Conservation (phyloP, 2,797 vertebrate genomes). For the Sarcophilus harrisii region DNA sequence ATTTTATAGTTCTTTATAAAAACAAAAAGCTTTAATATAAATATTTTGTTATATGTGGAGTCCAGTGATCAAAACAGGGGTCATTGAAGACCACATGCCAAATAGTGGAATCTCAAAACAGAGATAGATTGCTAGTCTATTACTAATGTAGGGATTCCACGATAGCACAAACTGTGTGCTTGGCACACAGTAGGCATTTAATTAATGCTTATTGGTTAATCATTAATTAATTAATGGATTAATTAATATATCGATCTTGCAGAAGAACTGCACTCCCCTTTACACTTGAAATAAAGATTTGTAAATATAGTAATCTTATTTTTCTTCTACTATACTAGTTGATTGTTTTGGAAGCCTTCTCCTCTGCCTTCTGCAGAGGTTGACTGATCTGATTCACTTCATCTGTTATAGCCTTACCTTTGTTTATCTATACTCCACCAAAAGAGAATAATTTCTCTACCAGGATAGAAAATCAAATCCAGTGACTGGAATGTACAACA, state of each 20-base stretch:
- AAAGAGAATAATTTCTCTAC: background rate
- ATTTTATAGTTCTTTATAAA: background rate
- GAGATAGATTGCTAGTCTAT: background rate
- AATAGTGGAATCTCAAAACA: background rate
- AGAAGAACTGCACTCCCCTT: background rate
- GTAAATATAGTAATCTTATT: background rate
- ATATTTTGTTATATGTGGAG: background rate
- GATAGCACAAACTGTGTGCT: background rate
- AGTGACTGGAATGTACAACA: background rate
- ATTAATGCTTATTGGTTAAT: background rate
- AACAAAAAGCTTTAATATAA: background rate
- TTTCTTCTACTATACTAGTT: background rate
- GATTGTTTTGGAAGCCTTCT: background rate
- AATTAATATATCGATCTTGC: background rate
- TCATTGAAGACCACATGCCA: background rate
- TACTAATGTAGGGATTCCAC: background rate
- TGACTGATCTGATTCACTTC: background rate
- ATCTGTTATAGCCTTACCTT: background rate
- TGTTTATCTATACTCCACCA: background rate
- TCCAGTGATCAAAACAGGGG: background rate
- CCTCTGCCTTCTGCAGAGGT: background rate
- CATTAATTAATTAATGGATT: background rate
- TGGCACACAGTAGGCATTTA: background rate
- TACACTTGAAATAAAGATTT: background rate
- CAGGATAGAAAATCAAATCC: background rate